phyloP scores from a whole-genome alignment of 92 coral and sea anemone species.

The Chrysogorgia sp. region DNA sequence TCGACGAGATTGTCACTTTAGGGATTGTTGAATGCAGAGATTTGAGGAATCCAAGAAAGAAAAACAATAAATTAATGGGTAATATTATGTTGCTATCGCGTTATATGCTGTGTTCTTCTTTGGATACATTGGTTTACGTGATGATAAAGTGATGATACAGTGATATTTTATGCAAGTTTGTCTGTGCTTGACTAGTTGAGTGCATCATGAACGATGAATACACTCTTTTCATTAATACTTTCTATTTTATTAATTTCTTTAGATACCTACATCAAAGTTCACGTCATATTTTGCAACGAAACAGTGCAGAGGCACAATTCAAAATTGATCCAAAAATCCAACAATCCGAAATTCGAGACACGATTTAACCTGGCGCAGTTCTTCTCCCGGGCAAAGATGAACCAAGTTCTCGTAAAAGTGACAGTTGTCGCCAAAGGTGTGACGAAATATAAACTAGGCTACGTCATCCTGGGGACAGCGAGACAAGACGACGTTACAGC shows the following conservation, averaged over 20 bases:
- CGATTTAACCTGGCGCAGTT: slow-evolving; percentile 63
- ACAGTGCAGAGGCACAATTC: slow-evolving; percentile 68
- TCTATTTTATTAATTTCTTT: background rate
- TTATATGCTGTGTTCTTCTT: background rate
- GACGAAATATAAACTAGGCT: slow-evolving; percentile 70
- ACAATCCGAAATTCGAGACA: slow-evolving; percentile 72
- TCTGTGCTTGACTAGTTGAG: too few species aligned
- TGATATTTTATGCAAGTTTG: too few species aligned
- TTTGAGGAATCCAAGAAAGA: slow-evolving; percentile 18
- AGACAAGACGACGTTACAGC: slow-evolving; percentile 77
- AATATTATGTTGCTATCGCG: too few species aligned
- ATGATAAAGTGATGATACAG: too few species aligned
- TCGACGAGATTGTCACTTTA: slow-evolving; percentile 26
- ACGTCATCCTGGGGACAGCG: slow-evolving; percentile 72
- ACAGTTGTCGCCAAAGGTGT: slow-evolving; percentile 56
- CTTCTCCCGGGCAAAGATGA: slow-evolving; percentile 73
- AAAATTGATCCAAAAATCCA: slow-evolving; percentile 62
- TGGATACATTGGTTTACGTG: too few species aligned
- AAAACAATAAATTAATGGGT: background rate
- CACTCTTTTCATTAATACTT: background rate
- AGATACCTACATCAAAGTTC: slow-evolving; percentile 90
- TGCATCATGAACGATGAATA: too few species aligned
- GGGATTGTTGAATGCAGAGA: slow-evolving; percentile 33
- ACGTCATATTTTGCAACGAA: slow-evolving; percentile 67
- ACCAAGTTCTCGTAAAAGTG: slow-evolving; percentile 72